Evolutionary conservation across 2,113 vertebrate species (phyloP).

Genomic region (Rhegmatorhina hoffmannsi): DNA sequence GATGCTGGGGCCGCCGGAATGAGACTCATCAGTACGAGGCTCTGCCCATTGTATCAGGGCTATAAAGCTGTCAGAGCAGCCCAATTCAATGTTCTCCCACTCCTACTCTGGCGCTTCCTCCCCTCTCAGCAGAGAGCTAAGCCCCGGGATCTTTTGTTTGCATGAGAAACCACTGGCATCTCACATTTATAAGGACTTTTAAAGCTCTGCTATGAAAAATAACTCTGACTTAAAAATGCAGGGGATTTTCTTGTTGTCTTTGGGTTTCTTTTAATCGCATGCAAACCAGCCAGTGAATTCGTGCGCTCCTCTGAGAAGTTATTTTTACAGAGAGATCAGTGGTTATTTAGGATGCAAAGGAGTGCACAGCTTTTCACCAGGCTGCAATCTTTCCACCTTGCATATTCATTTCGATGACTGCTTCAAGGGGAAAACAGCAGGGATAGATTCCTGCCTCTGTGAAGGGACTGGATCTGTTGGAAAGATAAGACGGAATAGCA

Average conservation of each 20-base stretch:
- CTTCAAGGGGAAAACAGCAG: background rate
- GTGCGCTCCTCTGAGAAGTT: background rate
- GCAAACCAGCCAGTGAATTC: background rate
- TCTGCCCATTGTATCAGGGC: constrained; percentile 71
- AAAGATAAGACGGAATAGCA: background rate
- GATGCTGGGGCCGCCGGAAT: constrained; percentile 39
- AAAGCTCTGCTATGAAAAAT: constrained; percentile 51
- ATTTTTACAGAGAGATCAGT: background rate
- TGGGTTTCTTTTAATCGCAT: background rate
- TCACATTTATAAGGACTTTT: constrained; percentile 42
- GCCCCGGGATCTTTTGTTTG: constrained; percentile 59
- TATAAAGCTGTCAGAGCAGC: constrained; percentile 77
- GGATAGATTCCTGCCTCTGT: background rate
- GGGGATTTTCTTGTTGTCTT: background rate
- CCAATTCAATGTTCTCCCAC: constrained; percentile 44
- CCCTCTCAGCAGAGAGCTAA: constrained; percentile 51
- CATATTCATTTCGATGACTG: constrained; percentile 19
- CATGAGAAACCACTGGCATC: constrained; percentile 69
- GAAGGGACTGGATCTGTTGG: background rate
- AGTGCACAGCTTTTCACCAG: background rate
- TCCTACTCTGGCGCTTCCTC: constrained; percentile 43
- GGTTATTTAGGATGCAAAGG: constrained; percentile 6
- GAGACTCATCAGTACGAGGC: constrained; percentile 49
- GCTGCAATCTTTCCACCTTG: constrained; percentile 20
- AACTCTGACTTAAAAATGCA: background rate